phyloP scores from a whole-genome alignment of 2,797 vertebrate species.

The Tinamus major region DNA sequence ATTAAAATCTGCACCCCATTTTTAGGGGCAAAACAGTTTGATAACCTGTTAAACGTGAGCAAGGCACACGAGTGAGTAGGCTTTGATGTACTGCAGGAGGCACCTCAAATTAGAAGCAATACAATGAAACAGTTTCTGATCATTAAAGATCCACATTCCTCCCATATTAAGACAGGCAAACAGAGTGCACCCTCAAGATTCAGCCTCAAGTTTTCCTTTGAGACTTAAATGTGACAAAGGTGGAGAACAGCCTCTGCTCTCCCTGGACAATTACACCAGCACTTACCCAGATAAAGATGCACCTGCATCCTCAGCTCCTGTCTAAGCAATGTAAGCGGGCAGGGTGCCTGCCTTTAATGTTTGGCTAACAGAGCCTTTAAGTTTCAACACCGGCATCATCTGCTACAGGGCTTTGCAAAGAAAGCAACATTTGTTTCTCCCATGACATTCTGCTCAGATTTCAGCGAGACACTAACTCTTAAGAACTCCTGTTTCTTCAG shows the following conservation, averaged over 20 bases:
- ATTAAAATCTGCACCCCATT: neutral
- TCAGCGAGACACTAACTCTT: neutral
- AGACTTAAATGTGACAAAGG: neutral
- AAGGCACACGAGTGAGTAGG: neutral
- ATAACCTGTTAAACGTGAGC: neutral
- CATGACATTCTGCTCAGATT: neutral
- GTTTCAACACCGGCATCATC: neutral
- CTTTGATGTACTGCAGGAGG: neutral
- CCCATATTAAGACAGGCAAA: neutral
- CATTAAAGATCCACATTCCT: neutral
- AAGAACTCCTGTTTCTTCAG: neutral
- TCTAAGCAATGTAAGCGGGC: neutral
- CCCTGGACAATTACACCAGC: neutral
- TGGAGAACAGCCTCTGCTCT: neutral
- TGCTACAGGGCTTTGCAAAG: neutral
- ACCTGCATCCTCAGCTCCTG: neutral
- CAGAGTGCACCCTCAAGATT: rapidly evolving
- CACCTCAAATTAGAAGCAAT: neutral
- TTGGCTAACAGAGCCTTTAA: neutral
- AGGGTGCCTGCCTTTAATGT: neutral
- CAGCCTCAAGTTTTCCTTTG: neutral
- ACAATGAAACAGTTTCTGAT: neutral
- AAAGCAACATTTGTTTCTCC: neutral
- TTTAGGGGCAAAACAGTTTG: neutral
- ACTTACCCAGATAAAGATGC: neutral